A percentile compares a stretch with the other conserved stretches of the same genome.
Evolutionary conservation across 2,797 vertebrate genomes (phyloP).

Genomic region (Neoniphon sammara): DNA sequence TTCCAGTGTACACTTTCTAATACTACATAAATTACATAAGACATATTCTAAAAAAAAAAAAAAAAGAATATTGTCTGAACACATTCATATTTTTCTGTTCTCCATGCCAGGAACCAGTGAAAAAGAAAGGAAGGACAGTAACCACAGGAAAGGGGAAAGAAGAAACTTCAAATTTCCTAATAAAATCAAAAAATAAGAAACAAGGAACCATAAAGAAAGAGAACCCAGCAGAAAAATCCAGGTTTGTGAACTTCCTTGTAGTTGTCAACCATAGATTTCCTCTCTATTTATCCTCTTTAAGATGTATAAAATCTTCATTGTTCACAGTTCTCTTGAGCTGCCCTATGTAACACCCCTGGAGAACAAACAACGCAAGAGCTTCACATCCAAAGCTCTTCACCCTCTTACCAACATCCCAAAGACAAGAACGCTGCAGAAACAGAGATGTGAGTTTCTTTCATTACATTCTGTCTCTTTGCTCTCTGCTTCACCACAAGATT

Average conservation of each 20-base stretch:
- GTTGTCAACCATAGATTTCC: neutral
- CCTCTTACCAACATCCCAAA: constrained; percentile 84
- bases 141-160: constrained; percentile 84
- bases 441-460: constrained; percentile 82
- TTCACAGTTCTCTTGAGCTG: constrained; percentile 90
- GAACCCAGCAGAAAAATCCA: constrained; percentile 87
- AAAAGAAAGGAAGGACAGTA: constrained; percentile 90
- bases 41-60: too few relatives aligned
- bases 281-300: neutral
- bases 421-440: constrained; percentile 87
- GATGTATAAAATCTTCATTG: neutral
- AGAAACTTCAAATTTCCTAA: constrained; percentile 84
- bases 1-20: neutral
- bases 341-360: constrained; percentile 90
- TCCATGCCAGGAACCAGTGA: constrained; percentile 89
- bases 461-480: neutral
- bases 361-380: constrained; percentile 92
- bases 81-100: neutral
- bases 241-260: constrained; percentile 77
- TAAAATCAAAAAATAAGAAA: constrained; percentile 92
- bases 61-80: too few relatives aligned
- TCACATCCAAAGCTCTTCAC: constrained; percentile 87
- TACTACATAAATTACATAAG: neutral
- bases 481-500: neutral
- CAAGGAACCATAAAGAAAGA: constrained; percentile 88